Conservation (phyloP, 2,888 invertebrate genomes). For the Rotaria sp. region DNA sequence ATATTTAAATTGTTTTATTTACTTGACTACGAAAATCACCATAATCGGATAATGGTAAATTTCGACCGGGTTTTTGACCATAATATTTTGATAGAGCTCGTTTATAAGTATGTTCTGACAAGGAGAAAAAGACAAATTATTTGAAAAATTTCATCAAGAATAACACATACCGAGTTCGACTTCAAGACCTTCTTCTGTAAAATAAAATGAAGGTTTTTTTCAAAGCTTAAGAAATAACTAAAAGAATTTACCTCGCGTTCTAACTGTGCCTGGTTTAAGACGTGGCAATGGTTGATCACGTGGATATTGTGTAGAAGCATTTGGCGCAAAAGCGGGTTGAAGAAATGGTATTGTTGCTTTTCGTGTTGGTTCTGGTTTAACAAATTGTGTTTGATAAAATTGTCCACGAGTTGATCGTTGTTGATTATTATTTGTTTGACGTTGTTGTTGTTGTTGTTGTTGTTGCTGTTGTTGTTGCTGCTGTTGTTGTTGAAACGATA, state of each 20-base stretch:
- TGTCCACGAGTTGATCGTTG: background rate
- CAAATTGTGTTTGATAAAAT: constrained; percentile 18
- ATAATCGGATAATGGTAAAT: background rate
- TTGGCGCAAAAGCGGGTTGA: constrained; percentile 20
- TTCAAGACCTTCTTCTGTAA: constrained; percentile 25
- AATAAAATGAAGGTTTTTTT: background rate
- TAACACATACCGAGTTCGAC: background rate
- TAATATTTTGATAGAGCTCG: constrained; percentile 17
- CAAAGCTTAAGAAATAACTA: background rate
- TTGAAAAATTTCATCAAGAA: background rate
- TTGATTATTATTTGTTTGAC: background rate
- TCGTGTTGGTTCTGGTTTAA: constrained; percentile 11
- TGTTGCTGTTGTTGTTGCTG: background rate
- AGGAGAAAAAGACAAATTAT: background rate
- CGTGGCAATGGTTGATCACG: constrained; percentile 16
- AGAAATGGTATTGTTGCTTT: constrained; percentile 29
- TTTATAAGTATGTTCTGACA: background rate
- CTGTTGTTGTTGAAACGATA: background rate
- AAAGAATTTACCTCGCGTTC: constrained; percentile 6
- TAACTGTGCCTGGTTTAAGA: constrained; percentile 12
- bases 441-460: background rate
- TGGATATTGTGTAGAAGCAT: constrained; percentile 20
- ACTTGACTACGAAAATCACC: constrained; percentile 29
- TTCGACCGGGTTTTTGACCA: constrained; percentile 30
- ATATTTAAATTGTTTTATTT: background rate